phyloP scores from a whole-genome alignment of 30 jellyfish, hydroid and myxozoan genomes.

The Aurelia sp. region DNA sequence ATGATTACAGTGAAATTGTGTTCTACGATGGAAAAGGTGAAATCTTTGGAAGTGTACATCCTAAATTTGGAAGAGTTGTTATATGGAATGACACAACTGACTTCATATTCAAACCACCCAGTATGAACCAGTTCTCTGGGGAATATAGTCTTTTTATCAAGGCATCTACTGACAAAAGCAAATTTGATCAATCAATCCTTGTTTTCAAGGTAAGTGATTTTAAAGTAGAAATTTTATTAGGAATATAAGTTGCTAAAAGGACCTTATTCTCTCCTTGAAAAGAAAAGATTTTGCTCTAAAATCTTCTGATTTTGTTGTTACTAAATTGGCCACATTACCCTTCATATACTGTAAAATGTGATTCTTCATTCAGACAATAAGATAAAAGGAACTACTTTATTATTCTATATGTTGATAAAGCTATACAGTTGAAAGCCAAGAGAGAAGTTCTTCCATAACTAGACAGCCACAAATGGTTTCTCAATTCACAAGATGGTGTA shows the following conservation, averaged over 20 bases:
- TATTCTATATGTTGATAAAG: too few species aligned
- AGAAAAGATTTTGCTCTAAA: neutral
- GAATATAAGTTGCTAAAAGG: neutral
- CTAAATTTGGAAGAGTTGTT: conserved; percentile 53
- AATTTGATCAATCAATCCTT: conserved; percentile 38
- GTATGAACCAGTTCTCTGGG: conserved; percentile 57
- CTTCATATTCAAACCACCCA: conserved; percentile 76
- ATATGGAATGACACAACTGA: conserved; percentile 72
- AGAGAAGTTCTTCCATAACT: too few species aligned
- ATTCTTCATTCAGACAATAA: too few species aligned
- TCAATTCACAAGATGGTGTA: too few species aligned
- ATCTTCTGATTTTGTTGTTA: too few species aligned
- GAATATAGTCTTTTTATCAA: conserved; percentile 71
- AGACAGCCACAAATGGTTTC: too few species aligned
- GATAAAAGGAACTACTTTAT: too few species aligned
- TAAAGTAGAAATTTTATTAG: too few species aligned
- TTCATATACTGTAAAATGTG: too few species aligned
- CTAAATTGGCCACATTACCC: too few species aligned
- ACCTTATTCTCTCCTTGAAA: neutral
- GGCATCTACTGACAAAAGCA: conserved; percentile 40
- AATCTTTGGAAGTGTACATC: conserved; percentile 59
- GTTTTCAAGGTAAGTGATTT: conserved; percentile 31
- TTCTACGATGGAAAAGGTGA: conserved; percentile 65
- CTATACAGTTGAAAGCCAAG: too few species aligned
- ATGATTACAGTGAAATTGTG: conserved; percentile 77